Conservation (phyloP, 2,888 invertebrate species). For the Dasysyrphus albostriatus region DNA sequence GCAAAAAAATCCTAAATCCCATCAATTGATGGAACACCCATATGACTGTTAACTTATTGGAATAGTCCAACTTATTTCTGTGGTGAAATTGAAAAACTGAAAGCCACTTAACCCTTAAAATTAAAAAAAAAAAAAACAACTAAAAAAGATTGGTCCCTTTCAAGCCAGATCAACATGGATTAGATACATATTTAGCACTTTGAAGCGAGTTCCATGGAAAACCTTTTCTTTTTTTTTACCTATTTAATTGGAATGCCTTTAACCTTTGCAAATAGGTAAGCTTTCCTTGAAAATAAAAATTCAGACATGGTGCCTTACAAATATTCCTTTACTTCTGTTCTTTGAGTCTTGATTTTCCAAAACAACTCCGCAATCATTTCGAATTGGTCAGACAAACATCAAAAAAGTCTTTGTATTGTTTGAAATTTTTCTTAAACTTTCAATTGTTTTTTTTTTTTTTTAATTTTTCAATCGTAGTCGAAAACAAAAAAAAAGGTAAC, state of each 20-base stretch:
- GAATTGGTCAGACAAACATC: background rate
- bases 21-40: too few species aligned
- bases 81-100: background rate
- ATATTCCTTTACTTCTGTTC: background rate
- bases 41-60: too few species aligned
- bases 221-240: background rate
- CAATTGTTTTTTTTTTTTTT: background rate
- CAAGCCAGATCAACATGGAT: background rate
- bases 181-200: background rate
- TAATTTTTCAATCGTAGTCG: background rate
- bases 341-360: constrained; percentile 8
- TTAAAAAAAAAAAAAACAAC: too few species aligned
- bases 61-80: too few species aligned
- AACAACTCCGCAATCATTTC: background rate
- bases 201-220: background rate
- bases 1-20: too few species aligned
- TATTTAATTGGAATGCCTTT: background rate
- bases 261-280: background rate
- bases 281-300: background rate
- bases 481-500: background rate
- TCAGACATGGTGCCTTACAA: background rate
- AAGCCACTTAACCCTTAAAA: background rate
- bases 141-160: background rate
- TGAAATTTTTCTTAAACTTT: constrained; percentile 5
- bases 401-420: constrained; percentile 7